phyloP scores from a whole-genome alignment of 2,113 vertebrate species.

The Ciconia boyciana region DNA sequence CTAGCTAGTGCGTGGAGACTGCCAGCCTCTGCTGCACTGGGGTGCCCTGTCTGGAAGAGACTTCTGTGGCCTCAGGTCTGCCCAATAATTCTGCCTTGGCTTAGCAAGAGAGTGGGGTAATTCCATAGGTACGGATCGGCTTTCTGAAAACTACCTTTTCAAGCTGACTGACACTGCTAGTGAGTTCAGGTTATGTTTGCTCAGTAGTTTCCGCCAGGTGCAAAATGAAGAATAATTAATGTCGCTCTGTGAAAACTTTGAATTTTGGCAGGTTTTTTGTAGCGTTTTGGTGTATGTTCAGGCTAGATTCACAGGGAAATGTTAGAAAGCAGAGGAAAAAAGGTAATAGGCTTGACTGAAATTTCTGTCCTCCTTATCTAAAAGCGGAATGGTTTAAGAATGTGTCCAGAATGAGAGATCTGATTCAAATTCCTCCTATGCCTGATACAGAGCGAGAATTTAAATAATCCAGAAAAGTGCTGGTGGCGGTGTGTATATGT shows the following conservation, averaged over 20 bases:
- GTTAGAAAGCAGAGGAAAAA: not conserved
- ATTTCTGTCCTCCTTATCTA: not conserved
- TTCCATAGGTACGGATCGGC: accelerated
- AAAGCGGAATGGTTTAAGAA: not conserved
- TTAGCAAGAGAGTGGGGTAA: too few relatives aligned
- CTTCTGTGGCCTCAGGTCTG: not conserved
- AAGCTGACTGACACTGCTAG: not conserved
- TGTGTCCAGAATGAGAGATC: not conserved
- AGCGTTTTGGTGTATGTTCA: not conserved
- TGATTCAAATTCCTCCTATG: not conserved
- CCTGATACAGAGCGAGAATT: not conserved
- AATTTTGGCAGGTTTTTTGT: not conserved
- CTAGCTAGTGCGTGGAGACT: not conserved
- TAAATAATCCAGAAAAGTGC: not conserved
- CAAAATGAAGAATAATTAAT: not conserved
- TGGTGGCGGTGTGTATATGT: not conserved
- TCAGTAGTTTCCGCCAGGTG: not conserved
- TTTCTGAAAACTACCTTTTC: not conserved
- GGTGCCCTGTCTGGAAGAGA: not conserved
- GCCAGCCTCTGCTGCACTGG: not conserved
- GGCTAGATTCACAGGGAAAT: not conserved
- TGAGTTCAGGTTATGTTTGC: not conserved
- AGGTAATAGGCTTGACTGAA: not conserved
- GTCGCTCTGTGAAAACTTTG: not conserved
- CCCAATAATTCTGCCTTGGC: not conserved